phyloP scores from a whole-genome alignment of 2,797 vertebrate genomes.

The Lophius americanus region DNA sequence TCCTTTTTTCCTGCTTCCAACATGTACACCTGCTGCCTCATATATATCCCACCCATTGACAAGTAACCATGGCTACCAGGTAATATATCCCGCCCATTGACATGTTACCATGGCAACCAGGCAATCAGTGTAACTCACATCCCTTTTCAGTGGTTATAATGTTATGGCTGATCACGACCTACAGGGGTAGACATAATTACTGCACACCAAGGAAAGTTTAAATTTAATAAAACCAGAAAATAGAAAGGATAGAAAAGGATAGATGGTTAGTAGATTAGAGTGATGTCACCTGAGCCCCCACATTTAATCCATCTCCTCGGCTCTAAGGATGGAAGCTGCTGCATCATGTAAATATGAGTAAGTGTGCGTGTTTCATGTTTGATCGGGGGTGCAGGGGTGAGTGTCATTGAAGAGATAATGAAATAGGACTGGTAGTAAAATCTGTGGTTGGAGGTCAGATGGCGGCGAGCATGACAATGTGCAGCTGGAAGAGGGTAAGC shows the following conservation, averaged over 20 bases:
- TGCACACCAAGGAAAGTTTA: constrained; percentile 43
- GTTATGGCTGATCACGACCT: no score
- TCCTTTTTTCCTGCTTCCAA: no score
- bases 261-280: constrained; percentile 1
- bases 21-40: no score
- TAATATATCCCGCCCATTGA: no score
- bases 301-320: constrained; percentile 47
- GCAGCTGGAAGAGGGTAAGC: constrained; percentile 23
- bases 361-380: constrained; percentile 60
- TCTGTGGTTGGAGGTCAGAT: constrained; percentile 56
- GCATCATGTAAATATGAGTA: constrained; percentile 61
- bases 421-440: constrained; percentile 58
- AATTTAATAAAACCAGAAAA: background rate
- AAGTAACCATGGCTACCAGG: no score
- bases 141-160: no score
- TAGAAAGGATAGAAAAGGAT: no score
- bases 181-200: no score
- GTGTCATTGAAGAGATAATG: constrained; percentile 66
- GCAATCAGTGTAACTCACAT: no score
- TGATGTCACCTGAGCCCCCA: constrained; percentile 56
- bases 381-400: constrained; percentile 56
- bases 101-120: no score
- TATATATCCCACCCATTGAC: no score
- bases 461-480: constrained; percentile 39
- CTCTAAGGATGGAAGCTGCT: constrained; percentile 32